Evolutionary conservation across 1,140 invertebrate genomes (phyloP).

Genomic region (Zaprionus camerounensis): DNA sequence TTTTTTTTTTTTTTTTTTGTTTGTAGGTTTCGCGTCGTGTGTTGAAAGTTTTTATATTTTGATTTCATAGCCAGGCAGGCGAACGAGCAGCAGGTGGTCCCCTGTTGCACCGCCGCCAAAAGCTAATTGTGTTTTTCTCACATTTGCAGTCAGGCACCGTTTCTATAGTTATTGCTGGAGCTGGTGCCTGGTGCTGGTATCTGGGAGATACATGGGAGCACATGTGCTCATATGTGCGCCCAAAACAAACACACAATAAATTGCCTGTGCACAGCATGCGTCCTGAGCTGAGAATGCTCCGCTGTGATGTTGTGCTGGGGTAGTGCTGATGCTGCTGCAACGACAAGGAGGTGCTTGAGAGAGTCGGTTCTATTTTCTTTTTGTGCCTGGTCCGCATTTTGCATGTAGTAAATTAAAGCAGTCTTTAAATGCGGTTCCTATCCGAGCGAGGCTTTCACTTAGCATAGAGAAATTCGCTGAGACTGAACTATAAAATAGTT

Average conservation of each 20-base stretch:
- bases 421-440: constrained; percentile 55
- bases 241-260: constrained; percentile 83
- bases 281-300: constrained; percentile 32
- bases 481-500: constrained; percentile 63
- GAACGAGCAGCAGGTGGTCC: constrained; percentile 70
- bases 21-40: constrained; percentile 51
- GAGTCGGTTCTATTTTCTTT: constrained; percentile 69
- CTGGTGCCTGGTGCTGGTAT: constrained; percentile 12
- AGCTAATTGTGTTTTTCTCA: constrained; percentile 83
- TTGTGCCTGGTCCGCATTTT: constrained; percentile 53
- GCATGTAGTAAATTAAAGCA: constrained; percentile 79
- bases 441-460: constrained; percentile 40
- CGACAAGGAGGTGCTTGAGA: constrained; percentile 16
- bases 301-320: constrained; percentile 31
- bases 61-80: constrained; percentile 53
- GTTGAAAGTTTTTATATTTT: constrained; percentile 68
- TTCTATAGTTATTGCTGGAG: constrained; percentile 26
- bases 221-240: constrained; percentile 65
- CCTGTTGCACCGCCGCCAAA: constrained; percentile 70
- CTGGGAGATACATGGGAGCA: constrained; percentile 54
- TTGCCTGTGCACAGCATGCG: constrained; percentile 75
- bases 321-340: constrained; percentile 11
- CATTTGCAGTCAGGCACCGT: constrained; percentile 75
- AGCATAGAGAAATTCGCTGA: constrained; percentile 71
- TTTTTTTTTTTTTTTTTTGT: constrained; percentile 12